Conservation (phyloP, 2,113 vertebrate species). For the Caranx ignobilis region DNA sequence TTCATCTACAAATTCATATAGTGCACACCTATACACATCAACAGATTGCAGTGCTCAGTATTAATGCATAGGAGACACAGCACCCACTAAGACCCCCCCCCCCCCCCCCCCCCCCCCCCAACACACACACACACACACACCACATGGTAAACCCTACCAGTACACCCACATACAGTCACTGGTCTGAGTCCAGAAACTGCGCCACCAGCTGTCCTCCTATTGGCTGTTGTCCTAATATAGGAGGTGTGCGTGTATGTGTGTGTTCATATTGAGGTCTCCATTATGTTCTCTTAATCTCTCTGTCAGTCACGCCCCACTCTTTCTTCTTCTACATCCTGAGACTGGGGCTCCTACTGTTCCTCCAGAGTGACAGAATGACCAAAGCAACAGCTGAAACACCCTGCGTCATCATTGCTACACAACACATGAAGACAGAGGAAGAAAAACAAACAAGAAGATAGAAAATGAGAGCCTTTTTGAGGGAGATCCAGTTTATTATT, state of each 20-base stretch:
- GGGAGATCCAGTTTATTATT: no score
- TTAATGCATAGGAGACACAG: conserved; percentile 26
- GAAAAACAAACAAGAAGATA: background rate
- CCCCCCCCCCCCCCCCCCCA: background rate
- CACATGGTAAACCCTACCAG: conserved; percentile 21
- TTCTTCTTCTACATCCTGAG: conserved; percentile 1
- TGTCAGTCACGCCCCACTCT: conserved; percentile 20
- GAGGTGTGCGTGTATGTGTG: conserved; percentile 10
- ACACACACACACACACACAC: conserved; percentile 10
- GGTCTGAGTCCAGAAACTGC: conserved; percentile 67
- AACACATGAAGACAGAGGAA: background rate
- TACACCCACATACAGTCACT: conserved; percentile 55
- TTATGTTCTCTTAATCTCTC: background rate
- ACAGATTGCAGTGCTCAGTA: conserved; percentile 21
- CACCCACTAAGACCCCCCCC: conserved; percentile 8
- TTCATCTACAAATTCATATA: background rate
- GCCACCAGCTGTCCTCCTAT: conserved; percentile 60
- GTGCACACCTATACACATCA: background rate
- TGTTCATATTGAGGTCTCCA: background rate
- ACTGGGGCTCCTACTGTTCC: background rate
- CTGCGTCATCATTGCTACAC: background rate
- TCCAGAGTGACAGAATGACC: background rate
- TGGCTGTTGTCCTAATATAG: conserved; percentile 39
- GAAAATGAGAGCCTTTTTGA: no score
- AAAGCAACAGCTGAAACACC: conserved; percentile 5